Evolutionary conservation across 1,140 invertebrate genomes (phyloP).

Genomic region (Sycophaga agraensis): DNA sequence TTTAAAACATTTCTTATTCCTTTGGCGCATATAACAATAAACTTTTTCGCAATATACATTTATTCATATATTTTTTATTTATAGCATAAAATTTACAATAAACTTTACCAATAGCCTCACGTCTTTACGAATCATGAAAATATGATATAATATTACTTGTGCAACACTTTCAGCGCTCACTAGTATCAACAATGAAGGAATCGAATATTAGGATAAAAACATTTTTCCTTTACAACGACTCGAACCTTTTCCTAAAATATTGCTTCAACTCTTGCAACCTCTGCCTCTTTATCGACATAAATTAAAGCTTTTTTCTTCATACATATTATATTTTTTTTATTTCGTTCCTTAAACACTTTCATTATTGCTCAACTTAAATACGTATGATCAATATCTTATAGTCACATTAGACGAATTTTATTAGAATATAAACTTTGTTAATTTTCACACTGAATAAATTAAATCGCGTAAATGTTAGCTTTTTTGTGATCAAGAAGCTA

Average conservation of each 20-base stretch:
- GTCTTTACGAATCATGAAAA: background rate
- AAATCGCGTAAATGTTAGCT: background rate
- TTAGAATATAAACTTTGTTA: too few relatives aligned
- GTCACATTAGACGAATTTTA: too few relatives aligned
- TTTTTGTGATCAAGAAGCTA: too few relatives aligned
- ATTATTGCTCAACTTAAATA: background rate
- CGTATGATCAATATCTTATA: too few relatives aligned
- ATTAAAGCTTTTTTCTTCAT: slow-evolving; percentile 7
- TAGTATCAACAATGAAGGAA: background rate
- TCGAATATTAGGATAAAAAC: background rate
- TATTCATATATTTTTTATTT: background rate
- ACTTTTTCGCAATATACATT: too few relatives aligned
- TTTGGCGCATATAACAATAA: background rate
- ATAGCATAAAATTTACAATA: slow-evolving; percentile 10
- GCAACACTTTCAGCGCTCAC: background rate
- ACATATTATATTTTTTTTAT: background rate
- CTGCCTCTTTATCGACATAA: background rate
- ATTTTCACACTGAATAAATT: background rate
- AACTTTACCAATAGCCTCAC: background rate
- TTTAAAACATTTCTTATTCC: background rate
- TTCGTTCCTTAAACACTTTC: background rate
- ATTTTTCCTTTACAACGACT: background rate
- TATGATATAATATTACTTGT: background rate
- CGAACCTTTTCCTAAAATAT: background rate
- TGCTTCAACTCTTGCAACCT: background rate